Evolutionary conservation across 2,888 invertebrate species (phyloP).

Genomic region (Ormyrus rosae): DNA sequence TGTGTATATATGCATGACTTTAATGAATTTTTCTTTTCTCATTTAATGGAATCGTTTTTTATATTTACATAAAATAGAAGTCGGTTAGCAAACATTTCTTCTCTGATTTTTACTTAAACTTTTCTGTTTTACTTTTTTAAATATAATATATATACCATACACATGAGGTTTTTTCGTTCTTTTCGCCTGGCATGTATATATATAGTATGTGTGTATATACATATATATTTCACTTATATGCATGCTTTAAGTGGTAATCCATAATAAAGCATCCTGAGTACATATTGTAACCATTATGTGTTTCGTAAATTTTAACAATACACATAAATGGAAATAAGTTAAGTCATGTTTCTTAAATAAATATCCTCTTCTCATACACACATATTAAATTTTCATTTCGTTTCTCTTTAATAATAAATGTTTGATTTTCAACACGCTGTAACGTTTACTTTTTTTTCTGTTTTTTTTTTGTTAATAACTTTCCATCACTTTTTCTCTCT

Average conservation of each 20-base stretch:
- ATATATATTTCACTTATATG: conserved; percentile 57
- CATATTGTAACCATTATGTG: conserved; percentile 75
- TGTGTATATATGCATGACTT: conserved; percentile 60
- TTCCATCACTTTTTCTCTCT: conserved; percentile 31
- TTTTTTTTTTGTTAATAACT: conserved; percentile 15
- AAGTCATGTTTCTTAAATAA: conserved; percentile 59
- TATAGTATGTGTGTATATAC: conserved; percentile 44
- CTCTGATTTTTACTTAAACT: conserved; percentile 54
- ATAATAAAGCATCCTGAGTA: conserved; percentile 76
- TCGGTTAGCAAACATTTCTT: conserved; percentile 55
- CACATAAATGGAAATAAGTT: conserved; percentile 66
- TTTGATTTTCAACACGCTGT: conserved; percentile 65
- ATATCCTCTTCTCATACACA: conserved; percentile 46
- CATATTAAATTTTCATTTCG: conserved; percentile 43
- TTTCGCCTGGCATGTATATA: conserved; percentile 29
- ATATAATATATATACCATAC: conserved; percentile 55
- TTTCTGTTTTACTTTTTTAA: conserved; percentile 59
- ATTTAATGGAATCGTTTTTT: conserved; percentile 58
- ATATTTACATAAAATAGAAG: conserved; percentile 64
- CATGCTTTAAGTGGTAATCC: conserved; percentile 66
- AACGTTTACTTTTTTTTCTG: conserved; percentile 39
- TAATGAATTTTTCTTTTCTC: conserved; percentile 60
- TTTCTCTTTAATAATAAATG: conserved; percentile 62
- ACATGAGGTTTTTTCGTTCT: conserved; percentile 40
- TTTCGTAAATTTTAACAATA: conserved; percentile 70